phyloP scores from a whole-genome alignment of 2,113 vertebrate genomes.

The Saccopteryx leptura region DNA sequence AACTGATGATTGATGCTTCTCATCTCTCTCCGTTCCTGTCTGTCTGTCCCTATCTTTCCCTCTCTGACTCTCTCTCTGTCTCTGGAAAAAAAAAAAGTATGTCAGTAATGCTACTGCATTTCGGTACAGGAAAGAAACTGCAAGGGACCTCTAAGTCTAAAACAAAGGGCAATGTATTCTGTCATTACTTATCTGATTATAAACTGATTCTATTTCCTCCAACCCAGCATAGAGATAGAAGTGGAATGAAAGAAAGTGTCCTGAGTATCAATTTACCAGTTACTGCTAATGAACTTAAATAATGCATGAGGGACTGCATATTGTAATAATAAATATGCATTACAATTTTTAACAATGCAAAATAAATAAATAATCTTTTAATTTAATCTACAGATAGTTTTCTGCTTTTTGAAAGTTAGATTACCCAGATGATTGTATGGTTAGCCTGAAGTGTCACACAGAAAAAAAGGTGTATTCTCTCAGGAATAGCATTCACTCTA shows the following conservation, averaged over 20 bases:
- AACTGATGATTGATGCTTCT: no score
- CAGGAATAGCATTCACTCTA: background rate
- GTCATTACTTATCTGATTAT: conserved; percentile 65
- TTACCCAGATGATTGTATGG: conserved; percentile 75
- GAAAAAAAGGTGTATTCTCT: conserved; percentile 1
- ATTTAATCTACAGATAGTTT: conserved; percentile 79
- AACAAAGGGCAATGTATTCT: background rate
- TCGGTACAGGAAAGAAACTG: conserved; percentile 24
- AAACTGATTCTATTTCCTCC: conserved; percentile 71
- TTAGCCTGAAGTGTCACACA: background rate
- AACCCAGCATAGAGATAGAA: conserved; percentile 62
- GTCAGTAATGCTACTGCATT: background rate
- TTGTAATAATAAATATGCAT: conserved; percentile 83
- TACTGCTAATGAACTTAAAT: conserved; percentile 84
- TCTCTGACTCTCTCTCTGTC: no score
- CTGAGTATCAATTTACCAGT: conserved; percentile 80
- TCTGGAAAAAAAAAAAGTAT: background rate
- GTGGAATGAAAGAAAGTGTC: conserved; percentile 33
- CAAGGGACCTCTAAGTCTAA: background rate
- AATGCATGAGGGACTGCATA: conserved; percentile 67
- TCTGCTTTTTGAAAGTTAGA: conserved; percentile 71
- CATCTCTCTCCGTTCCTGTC: no score
- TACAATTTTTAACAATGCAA: conserved; percentile 79
- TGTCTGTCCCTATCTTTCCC: no score
- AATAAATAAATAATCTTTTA: conserved; percentile 76